Evolutionary conservation across 2,113 vertebrate species (phyloP).

Genomic region (Chelonoidis abingdonii): DNA sequence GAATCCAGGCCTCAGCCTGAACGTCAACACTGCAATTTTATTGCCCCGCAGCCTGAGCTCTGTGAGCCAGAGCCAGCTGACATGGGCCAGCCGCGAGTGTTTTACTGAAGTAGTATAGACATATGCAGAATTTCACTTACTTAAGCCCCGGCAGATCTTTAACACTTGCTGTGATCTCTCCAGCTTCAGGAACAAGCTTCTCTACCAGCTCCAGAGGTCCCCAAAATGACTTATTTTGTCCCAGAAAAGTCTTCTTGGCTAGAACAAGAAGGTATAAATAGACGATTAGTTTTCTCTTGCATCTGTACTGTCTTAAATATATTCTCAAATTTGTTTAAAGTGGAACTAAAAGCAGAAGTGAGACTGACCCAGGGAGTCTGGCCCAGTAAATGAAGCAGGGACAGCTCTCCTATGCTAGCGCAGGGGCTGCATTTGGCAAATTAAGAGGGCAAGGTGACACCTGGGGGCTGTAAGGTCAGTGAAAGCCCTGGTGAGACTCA

Average conservation of each 20-base stretch:
- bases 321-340: background rate
- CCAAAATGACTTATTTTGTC: slow-evolving; percentile 99
- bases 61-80: background rate
- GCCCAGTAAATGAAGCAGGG: background rate
- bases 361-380: background rate
- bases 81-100: background rate
- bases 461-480: background rate
- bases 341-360: background rate
- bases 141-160: slow-evolving; percentile 98
- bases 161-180: slow-evolving; percentile 97
- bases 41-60: background rate
- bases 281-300: fast-evolving
- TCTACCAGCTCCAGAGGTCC: slow-evolving; percentile 97
- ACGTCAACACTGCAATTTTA: background rate
- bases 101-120: background rate
- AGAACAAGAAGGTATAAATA: background rate
- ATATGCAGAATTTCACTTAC: slow-evolving; percentile 79
- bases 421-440: background rate
- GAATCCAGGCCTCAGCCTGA: background rate
- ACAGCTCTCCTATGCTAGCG: background rate
- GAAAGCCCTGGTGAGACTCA: background rate
- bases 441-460: background rate
- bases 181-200: slow-evolving; percentile 96
- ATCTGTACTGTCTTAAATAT: fast-evolving
- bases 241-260: slow-evolving; percentile 99